Evolutionary conservation across 1,140 invertebrate genomes (phyloP), one percentile per base, ranked within the genome.

Genomic region (Psilanteris sp.): DNA sequence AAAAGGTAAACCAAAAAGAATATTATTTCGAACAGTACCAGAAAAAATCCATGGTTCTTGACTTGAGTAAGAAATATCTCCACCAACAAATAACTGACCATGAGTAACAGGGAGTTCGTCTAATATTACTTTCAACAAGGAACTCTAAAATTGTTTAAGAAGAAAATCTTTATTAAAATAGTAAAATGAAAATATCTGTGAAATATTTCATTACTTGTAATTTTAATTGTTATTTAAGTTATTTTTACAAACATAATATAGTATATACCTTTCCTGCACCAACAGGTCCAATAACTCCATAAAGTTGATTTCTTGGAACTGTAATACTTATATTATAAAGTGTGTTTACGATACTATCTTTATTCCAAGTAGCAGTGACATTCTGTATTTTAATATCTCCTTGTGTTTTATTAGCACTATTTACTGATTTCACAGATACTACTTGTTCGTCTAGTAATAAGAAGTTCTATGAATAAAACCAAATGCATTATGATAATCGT

Each of bases 261-360:
- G n/a, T n/a, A n/a, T n/a, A 9, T 86, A 93, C 92, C 89, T 94
- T 96, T 77, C 94, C 94, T 41, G 92, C 88, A 29, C 94, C 94
- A 16, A 96, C 94, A 13, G 92, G 88, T 29, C 94, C 94, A 31
- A 94, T 91, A 1, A 96, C 87, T n/a, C 91, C 93, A 39, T 92
- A 81, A 34, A 95, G 89, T 78, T 94, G 89, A 11, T 93, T 93
- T 6, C 90, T 88, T 48, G 86, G 85, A 0, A 91, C 88, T 1
- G 84, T 86, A 5, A 94, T 77, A 29, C 87, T 89, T 4, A 94
- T 88, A 61, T 93, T 90, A 27, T 87, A 88, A 15, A 93, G 78
- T 0, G 91, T 91, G 31, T 90, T 85, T 0, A 91, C 89, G 29
- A 91, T 91, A 1, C 88, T 87, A 46, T 90, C 88, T 4, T 88